Evolutionary conservation across 92 coral and sea anemone genomes (phyloP).

Genomic region (Parazoanthus darwini): DNA sequence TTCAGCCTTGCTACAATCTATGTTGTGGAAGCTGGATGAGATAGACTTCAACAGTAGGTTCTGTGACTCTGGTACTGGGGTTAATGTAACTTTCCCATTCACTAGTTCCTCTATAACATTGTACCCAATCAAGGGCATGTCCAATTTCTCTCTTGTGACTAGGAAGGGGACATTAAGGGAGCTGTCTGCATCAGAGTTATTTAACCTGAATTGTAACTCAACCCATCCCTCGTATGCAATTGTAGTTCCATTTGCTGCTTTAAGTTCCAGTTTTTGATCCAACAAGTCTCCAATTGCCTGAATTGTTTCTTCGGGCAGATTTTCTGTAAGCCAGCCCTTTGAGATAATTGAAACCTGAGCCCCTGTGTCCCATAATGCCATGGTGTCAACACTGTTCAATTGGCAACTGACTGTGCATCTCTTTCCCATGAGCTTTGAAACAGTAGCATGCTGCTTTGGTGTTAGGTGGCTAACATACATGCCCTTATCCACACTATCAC

Average conservation of each 20-base stretch:
- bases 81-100: background rate
- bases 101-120: constrained; percentile 21
- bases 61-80: constrained; percentile 19
- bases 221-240: constrained; percentile 61
- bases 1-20: background rate
- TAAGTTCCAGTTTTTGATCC: constrained; percentile 41
- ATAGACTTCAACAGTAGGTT: constrained; percentile 21
- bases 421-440: constrained; percentile 63
- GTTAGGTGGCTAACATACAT: constrained; percentile 69
- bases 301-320: constrained; percentile 53
- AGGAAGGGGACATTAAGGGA: constrained; percentile 16
- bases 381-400: constrained; percentile 47
- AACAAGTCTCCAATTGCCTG: constrained; percentile 47
- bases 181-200: constrained; percentile 7
- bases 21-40: background rate
- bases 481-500: constrained; percentile 38
- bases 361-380: constrained; percentile 65
- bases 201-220: constrained; percentile 44
- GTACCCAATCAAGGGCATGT: constrained; percentile 28
- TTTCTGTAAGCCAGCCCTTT: constrained; percentile 41
- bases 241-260: constrained; percentile 57
- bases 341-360: constrained; percentile 72
- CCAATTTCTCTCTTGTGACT: constrained; percentile 15
- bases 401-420: constrained; percentile 58
- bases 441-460: constrained; percentile 64